Percentiles rank a stretch among this genome's conserved stretches.
These are phyloP conservation scores for Parus major DNA, from an alignment of 2,113 vertebrate genomes.

Conservation along the genomic window DNA sequence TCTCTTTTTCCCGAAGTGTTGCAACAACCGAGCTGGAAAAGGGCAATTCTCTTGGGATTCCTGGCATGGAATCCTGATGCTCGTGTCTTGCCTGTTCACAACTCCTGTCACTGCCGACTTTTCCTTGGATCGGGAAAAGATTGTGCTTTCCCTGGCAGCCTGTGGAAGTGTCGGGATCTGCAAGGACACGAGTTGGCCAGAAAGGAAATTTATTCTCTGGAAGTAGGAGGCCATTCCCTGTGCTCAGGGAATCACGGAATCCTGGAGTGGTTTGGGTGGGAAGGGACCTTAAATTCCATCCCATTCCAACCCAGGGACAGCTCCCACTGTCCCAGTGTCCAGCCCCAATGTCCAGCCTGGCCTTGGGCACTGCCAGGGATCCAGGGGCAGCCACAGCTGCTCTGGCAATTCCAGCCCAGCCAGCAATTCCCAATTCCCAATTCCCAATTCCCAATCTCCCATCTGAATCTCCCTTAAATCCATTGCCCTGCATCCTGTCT, in stretches of 20 bases:
- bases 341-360: background rate
- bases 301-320: no score
- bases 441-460: background rate
- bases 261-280: no score
- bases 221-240: background rate
- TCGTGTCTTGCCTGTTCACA: background rate
- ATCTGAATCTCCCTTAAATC: no score
- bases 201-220: background rate
- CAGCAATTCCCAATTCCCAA: background rate
- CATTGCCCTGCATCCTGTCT: background rate
- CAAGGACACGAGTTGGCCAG: rapidly evolving
- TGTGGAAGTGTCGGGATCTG: background rate
- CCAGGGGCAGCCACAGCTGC: background rate
- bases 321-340: no score
- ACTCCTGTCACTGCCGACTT: background rate
- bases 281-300: background rate
- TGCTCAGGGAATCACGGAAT: background rate
- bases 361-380: background rate
- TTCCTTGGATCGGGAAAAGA: background rate
- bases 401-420: background rate
- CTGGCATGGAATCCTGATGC: background rate
- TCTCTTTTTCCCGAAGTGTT: background rate
- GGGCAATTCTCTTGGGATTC: background rate
- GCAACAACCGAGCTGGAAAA: background rate
- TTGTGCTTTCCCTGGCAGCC: background rate